phyloP scores from a whole-genome alignment of 2,113 vertebrate species.

The Pelecanus crispus region DNA sequence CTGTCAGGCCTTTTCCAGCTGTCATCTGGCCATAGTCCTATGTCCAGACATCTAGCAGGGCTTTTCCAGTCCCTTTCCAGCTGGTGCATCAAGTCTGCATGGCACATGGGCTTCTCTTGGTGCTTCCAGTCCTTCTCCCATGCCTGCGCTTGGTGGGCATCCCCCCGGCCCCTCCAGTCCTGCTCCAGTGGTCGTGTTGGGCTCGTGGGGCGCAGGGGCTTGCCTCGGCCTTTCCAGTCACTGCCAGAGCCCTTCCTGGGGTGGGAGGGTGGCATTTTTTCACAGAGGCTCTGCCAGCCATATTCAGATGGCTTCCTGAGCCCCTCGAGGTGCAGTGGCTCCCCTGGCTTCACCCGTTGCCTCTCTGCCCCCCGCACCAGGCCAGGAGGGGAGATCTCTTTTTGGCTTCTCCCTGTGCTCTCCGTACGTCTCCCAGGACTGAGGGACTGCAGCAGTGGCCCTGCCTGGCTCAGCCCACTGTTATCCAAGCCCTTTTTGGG shows the following conservation, averaged over 20 bases:
- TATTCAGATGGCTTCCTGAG: not conserved
- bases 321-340: not conserved
- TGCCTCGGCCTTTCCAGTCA: conserved; percentile 38
- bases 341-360: not conserved
- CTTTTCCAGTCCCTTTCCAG: conserved; percentile 35
- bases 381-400: not conserved
- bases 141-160: not conserved
- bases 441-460: not conserved
- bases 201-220: conserved; percentile 3
- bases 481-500: not conserved
- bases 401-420: conserved; percentile 44
- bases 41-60: not conserved
- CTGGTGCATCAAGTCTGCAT: not conserved
- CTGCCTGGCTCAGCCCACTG: not conserved
- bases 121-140: conserved; percentile 32
- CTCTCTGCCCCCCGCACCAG: not conserved
- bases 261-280: not conserved
- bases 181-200: not conserved
- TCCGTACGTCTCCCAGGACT: not conserved
- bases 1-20: conserved; percentile 41
- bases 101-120: conserved; percentile 6
- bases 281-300: not conserved
- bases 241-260: not conserved
- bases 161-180: not conserved
- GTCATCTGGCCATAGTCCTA: not conserved